These are phyloP conservation scores for Coturnix japonica DNA, from an alignment of 2,113 vertebrate species.

Conservation along the genomic window DNA sequence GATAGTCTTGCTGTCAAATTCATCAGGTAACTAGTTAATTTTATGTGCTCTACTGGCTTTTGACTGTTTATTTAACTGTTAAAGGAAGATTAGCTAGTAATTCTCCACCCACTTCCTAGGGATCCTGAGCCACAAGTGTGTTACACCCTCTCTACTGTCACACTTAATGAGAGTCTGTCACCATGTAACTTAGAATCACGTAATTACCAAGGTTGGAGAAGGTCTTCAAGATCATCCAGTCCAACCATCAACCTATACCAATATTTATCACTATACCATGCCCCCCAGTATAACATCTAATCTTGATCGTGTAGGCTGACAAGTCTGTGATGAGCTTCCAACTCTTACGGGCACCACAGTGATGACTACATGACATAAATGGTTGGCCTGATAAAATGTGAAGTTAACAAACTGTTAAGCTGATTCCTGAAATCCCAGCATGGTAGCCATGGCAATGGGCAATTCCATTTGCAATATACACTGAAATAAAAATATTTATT, in stretches of 20 bases:
- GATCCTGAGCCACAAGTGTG: not conserved
- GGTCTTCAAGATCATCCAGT: no score
- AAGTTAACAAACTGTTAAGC: conserved; percentile 15
- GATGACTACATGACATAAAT: not conserved
- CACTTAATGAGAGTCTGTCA: not conserved
- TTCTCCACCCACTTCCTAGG: not conserved
- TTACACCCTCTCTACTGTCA: not conserved
- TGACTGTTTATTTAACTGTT: not conserved
- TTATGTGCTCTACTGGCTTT: not conserved
- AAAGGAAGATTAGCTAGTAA: not conserved
- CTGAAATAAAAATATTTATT: not conserved
- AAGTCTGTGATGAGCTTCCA: not conserved
- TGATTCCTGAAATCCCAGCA: not conserved
- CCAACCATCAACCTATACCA: no score
- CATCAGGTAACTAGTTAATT: not conserved
- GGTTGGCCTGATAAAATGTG: not conserved
- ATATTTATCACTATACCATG: no score
- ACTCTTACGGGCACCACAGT: not conserved
- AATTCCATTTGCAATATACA: not conserved
- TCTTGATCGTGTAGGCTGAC: not conserved
- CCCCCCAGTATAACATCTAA: no score
- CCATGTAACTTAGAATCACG: not conserved
- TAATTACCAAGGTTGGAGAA: no score
- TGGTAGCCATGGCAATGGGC: not conserved
- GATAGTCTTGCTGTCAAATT: not conserved